Evolutionary conservation across 2,113 vertebrate species (phyloP).

Genomic region (Spea bombifrons): DNA sequence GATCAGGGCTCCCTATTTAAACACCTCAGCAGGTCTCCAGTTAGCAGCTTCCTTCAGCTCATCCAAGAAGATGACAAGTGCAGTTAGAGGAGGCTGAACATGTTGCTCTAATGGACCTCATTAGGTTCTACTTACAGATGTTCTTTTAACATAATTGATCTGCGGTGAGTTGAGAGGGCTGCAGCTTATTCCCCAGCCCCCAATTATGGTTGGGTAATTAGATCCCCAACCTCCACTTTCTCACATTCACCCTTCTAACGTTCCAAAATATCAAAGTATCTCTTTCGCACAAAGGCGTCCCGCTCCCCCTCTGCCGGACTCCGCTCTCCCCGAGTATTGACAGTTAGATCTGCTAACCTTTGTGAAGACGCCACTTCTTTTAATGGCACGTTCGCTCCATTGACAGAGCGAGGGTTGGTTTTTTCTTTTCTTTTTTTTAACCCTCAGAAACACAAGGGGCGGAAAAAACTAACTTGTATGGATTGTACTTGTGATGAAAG

Average conservation of each 20-base stretch:
- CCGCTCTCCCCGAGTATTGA: constrained; percentile 90
- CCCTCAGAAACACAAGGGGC: constrained; percentile 79
- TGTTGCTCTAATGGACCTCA: constrained; percentile 99
- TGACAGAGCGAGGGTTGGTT: constrained; percentile 76
- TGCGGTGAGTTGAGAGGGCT: constrained; percentile 99
- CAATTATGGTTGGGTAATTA: constrained; percentile 99
- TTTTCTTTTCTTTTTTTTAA: constrained; percentile 64
- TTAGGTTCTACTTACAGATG: constrained; percentile 99
- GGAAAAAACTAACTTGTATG: constrained; percentile 72
- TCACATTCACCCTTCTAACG: constrained; percentile 99
- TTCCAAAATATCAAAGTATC: constrained; percentile 99
- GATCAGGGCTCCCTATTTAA: constrained; percentile 92
- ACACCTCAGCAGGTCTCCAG: constrained; percentile 93
- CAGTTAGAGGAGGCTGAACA: constrained; percentile 97
- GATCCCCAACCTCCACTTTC: constrained; percentile 99
- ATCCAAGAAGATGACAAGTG: constrained; percentile 99
- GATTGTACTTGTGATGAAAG: constrained; percentile 91
- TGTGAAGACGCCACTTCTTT: constrained; percentile 93
- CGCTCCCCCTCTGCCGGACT: constrained; percentile 74
- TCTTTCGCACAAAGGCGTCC: constrained; percentile 94
- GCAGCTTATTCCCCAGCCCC: constrained; percentile 99
- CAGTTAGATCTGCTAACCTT: constrained; percentile 99
- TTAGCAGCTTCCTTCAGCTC: constrained; percentile 96
- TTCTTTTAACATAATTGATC: constrained; percentile 99
- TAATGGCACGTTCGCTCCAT: constrained; percentile 89